Evolutionary conservation across 2,888 invertebrate species (phyloP).

Genomic region (Phaedon cochleariae): DNA sequence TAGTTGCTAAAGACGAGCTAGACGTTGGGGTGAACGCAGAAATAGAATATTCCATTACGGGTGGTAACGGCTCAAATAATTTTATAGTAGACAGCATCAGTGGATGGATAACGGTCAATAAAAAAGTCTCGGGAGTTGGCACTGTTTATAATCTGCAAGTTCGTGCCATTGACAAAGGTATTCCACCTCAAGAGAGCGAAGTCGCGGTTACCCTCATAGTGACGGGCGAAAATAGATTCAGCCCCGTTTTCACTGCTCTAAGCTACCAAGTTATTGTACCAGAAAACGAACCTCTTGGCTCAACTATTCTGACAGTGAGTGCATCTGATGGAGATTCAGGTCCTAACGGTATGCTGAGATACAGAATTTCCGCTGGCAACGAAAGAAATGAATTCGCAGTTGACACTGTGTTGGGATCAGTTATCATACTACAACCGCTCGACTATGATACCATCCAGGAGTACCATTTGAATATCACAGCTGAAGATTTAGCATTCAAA

Average conservation of each 20-base stretch:
- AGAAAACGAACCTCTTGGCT: slow-evolving; percentile 88
- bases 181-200: slow-evolving; percentile 84
- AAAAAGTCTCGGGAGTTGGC: slow-evolving; percentile 67
- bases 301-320: slow-evolving; percentile 83
- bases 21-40: slow-evolving; percentile 92
- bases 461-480: slow-evolving; percentile 87
- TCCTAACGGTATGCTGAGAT: slow-evolving; percentile 88
- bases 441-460: slow-evolving; percentile 89
- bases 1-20: slow-evolving; percentile 77
- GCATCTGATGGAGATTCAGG: slow-evolving; percentile 88
- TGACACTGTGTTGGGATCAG: slow-evolving; percentile 77
- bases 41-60: slow-evolving; percentile 78
- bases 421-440: slow-evolving; percentile 80
- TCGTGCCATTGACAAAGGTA: slow-evolving; percentile 85
- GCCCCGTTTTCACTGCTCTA: slow-evolving; percentile 83
- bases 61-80: slow-evolving; percentile 80
- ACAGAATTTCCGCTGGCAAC: slow-evolving; percentile 85
- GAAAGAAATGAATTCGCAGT: slow-evolving; percentile 82
- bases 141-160: slow-evolving; percentile 74
- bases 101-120: slow-evolving; percentile 83
- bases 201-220: slow-evolving; percentile 78
- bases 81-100: slow-evolving; percentile 78
- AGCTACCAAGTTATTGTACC: slow-evolving; percentile 91
- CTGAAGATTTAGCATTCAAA: slow-evolving; percentile 85
- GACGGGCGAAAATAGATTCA: slow-evolving; percentile 83